Evolutionary conservation across 1,140 invertebrate genomes (phyloP).

Genomic region (Oryctes rhinoceros): DNA sequence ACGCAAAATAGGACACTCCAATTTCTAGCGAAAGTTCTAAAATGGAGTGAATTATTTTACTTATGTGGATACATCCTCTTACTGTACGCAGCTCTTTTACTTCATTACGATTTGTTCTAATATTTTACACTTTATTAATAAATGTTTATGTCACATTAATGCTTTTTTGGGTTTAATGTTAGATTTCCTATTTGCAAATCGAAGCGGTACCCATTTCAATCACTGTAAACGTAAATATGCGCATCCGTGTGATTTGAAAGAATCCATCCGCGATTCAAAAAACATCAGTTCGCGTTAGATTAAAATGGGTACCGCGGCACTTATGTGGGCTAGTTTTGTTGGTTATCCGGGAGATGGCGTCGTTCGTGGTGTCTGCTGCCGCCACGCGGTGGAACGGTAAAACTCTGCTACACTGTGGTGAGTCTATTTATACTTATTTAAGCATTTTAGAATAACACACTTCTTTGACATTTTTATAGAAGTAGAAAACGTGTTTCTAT

Average conservation of each 20-base stretch:
- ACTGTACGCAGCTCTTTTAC: slow-evolving; percentile 58
- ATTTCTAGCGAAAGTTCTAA: slow-evolving; percentile 54
- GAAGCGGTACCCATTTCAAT: slow-evolving; percentile 37
- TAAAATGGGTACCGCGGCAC: slow-evolving; percentile 41
- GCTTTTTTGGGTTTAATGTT: slow-evolving; percentile 61
- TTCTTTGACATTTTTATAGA: slow-evolving; percentile 41
- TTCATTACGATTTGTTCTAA: slow-evolving; percentile 59
- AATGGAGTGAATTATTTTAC: slow-evolving; percentile 50
- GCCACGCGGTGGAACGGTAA: slow-evolving; percentile 55
- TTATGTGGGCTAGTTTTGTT: slow-evolving; percentile 58
- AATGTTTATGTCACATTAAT: slow-evolving; percentile 61
- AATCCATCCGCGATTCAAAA: background rate
- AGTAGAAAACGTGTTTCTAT: slow-evolving; percentile 26
- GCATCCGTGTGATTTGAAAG: background rate
- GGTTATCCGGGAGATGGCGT: slow-evolving; percentile 56
- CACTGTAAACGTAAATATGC: background rate
- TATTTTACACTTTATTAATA: slow-evolving; percentile 61
- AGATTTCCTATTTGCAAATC: slow-evolving; percentile 47
- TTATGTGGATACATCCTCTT: slow-evolving; percentile 51
- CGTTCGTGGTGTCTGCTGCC: slow-evolving; percentile 57
- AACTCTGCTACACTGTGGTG: slow-evolving; percentile 60
- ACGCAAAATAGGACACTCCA: slow-evolving; percentile 20
- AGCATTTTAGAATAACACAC: slow-evolving; percentile 45
- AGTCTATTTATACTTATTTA: slow-evolving; percentile 59
- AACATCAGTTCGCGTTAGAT: background rate